phyloP scores from a whole-genome alignment of 1,140 invertebrate genomes.

The Drosophila tani region DNA sequence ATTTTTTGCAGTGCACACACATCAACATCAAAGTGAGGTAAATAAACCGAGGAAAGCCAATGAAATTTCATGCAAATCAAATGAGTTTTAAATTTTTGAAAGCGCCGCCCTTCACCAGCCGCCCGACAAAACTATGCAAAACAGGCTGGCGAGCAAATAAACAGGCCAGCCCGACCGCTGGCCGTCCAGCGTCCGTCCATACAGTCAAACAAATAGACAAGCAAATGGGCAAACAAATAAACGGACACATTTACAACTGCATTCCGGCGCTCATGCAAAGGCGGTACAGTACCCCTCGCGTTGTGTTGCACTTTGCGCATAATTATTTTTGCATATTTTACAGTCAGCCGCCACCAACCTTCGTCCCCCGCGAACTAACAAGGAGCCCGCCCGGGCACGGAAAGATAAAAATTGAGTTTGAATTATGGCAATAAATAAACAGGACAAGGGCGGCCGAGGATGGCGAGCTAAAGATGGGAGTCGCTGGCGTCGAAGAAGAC shows the following conservation, averaged over 20 bases:
- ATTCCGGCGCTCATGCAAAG: conserved; percentile 41
- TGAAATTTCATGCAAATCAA: conserved; percentile 80
- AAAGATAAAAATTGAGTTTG: conserved; percentile 81
- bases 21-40: conserved; percentile 47
- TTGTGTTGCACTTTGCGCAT: conserved; percentile 78
- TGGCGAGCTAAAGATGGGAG: conserved; percentile 26
- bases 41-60: conserved; percentile 54
- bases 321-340: conserved; percentile 83
- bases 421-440: conserved; percentile 80
- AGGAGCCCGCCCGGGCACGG: conserved; percentile 40
- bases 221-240: conserved; percentile 72
- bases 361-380: conserved; percentile 45
- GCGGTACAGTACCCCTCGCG: conserved; percentile 36
- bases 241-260: conserved; percentile 80
- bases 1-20: conserved; percentile 9
- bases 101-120: conserved; percentile 28
- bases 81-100: conserved; percentile 77
- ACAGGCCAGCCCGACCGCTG: conserved; percentile 23
- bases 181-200: conserved; percentile 19
- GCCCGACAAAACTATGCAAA: conserved; percentile 56
- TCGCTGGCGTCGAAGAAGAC: neutral
- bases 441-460: conserved; percentile 21
- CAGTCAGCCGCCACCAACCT: conserved; percentile 13
- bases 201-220: conserved; percentile 52
- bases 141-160: conserved; percentile 48